Conservation (phyloP, 2,113 vertebrate species). For the Reinhardtius hippoglossoides region DNA sequence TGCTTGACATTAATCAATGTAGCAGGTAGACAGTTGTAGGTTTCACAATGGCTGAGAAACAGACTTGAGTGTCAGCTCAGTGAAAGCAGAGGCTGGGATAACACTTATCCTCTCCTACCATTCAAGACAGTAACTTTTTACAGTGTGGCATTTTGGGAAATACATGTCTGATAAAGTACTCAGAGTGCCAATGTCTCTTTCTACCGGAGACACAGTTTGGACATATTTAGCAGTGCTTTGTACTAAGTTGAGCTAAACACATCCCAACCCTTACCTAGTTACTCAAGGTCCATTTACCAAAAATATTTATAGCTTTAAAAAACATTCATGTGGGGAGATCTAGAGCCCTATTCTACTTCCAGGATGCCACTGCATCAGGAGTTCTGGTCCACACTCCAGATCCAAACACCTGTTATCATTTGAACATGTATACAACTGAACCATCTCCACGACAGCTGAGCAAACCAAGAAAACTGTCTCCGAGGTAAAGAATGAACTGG, state of each 20-base stretch:
- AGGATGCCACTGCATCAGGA: no score
- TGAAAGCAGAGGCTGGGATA: not conserved
- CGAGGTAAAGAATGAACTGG: not conserved
- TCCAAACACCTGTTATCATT: not conserved
- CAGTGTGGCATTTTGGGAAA: conserved; percentile 21
- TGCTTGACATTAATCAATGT: conserved; percentile 78
- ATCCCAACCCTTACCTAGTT: not conserved
- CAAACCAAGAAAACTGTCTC: not conserved
- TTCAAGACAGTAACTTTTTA: not conserved
- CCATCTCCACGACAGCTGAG: not conserved
- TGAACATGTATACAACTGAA: not conserved
- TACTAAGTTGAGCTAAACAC: not conserved
- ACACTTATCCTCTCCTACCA: conserved; percentile 3
- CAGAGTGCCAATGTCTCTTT: not conserved
- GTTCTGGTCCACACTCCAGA: no score
- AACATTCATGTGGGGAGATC: no score
- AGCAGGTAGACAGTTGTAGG: conserved; percentile 30
- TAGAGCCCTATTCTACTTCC: no score
- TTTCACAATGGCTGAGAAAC: conserved; percentile 5
- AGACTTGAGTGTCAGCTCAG: not conserved
- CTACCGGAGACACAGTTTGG: not conserved
- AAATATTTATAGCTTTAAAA: no score
- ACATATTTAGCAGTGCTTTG: not conserved
- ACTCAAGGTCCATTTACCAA: conserved; percentile 2
- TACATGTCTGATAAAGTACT: not conserved